Conservation (phyloP, 2,888 invertebrate genomes). For the Blastobasis adustella region DNA sequence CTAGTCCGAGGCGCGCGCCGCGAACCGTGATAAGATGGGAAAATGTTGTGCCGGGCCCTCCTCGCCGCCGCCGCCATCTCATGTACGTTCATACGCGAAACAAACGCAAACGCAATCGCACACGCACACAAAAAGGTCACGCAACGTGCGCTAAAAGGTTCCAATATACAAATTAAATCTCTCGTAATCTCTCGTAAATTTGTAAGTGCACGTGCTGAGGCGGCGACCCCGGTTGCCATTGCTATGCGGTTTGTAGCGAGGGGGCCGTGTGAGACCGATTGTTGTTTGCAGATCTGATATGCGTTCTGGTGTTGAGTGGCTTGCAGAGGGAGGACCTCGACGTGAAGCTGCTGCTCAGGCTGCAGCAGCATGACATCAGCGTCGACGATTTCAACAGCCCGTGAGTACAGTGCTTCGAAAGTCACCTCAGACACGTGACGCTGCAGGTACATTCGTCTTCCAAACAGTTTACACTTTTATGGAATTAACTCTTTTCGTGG, state of each 20-base stretch:
- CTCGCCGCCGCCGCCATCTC: constrained; percentile 46
- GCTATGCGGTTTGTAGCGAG: no score
- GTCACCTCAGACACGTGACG: neutral
- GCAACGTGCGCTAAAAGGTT: constrained; percentile 58
- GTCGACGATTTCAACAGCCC: constrained; percentile 46
- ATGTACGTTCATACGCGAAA: constrained; percentile 60
- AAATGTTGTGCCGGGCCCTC: constrained; percentile 54
- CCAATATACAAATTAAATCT: constrained; percentile 23
- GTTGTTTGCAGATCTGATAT: constrained; percentile 55
- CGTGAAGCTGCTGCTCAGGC: constrained; percentile 42
- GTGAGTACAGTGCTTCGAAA: constrained; percentile 31
- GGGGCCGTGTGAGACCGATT: no score
- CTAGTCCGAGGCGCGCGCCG: constrained; percentile 1
- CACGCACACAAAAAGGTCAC: constrained; percentile 39
- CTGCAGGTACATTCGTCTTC: no score
- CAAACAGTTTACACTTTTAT: no score
- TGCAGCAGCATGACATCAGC: constrained; percentile 50
- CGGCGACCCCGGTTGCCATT: no score
- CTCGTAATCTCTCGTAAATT: neutral
- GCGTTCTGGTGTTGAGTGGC: constrained; percentile 57
- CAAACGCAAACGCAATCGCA: constrained; percentile 27
- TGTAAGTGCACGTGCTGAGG: constrained; percentile 2
- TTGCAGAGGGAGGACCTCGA: constrained; percentile 59
- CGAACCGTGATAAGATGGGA: constrained; percentile 35
- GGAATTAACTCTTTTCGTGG: no score